Evolutionary conservation across 2,113 vertebrate species (phyloP), one percentile per base, ranked within the genome.

Genomic region (Macroglossus sobrinus): DNA sequence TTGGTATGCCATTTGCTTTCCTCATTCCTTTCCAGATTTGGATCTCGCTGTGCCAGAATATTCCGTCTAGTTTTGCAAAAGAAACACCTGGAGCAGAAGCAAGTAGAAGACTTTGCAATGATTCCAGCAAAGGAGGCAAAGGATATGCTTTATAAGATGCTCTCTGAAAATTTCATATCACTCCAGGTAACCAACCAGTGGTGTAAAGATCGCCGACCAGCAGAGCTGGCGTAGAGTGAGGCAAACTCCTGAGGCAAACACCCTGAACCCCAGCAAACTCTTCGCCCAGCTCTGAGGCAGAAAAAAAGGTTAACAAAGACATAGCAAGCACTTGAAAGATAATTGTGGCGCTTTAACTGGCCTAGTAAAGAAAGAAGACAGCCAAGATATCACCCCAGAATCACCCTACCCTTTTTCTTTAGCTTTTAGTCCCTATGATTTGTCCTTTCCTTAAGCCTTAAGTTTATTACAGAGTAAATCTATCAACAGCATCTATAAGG

Each of bases 91-190:
- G 99, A 99, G 86, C 99, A 99, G 98, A 99, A 99, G 97, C 99
- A 99, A 86, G 99, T 99, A 97, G 99, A 99, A 97, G 99, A 99
- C 91, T 99, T 99, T 43, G 99, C 99, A 75, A 99, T 99, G 99
- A 99, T 99, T 97, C 99, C 99, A 0, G 99, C 99, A 33, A 99
- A 99, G 96, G 99, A 99, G 71, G 99, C 99, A 28, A 99, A 99
- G 98, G 99, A 99, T 76, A 99, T 99, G 99, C 98, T 99, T 64
- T 99, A 99, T 97, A 99, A 98, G 15, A 98, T 99, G 98, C 98
- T 99, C 3, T 99, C 99, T 0, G 98, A 99, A 95, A 99, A 99
- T 93, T 98, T 99, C 30, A 99, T 99, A 26, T 98, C 99, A 82
- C 98, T 99, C 8, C 99, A 99, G 99, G 99, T 99, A 93, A 97